These are phyloP conservation scores for Alloscopus bannaensis DNA, from an alignment of 2,888 invertebrate species.

Conservation along the genomic window DNA sequence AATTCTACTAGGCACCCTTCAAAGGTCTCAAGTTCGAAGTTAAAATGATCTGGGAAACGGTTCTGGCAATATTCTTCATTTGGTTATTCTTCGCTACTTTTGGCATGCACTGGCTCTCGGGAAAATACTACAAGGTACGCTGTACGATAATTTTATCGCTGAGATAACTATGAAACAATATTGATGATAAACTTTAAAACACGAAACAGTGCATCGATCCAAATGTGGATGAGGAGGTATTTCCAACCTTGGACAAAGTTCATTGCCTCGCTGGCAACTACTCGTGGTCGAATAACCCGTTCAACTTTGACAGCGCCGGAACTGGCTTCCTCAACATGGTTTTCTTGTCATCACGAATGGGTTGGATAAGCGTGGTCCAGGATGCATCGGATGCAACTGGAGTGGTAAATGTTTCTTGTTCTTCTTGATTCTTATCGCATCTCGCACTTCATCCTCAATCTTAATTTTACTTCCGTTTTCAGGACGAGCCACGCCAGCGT, in stretches of 20 bases:
- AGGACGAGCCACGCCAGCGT: constrained; percentile 29
- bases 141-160: not conserved
- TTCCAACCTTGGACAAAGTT: not conserved
- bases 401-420: constrained; percentile 13
- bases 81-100: constrained; percentile 53
- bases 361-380: constrained; percentile 51
- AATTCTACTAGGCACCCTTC: constrained; percentile 35
- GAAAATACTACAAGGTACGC: constrained; percentile 36
- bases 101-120: constrained; percentile 36
- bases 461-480: not conserved
- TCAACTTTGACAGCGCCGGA: constrained; percentile 47
- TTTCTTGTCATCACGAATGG: constrained; percentile 56
- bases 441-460: no score
- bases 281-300: constrained; percentile 31
- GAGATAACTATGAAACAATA: not conserved
- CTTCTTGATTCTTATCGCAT: not conserved
- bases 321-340: constrained; percentile 50
- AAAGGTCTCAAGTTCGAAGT: constrained; percentile 43
- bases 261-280: constrained; percentile 27
- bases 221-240: not conserved
- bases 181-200: not conserved
- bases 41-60: constrained; percentile 45
- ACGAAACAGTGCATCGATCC: constrained; percentile 23
- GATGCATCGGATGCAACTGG: constrained; percentile 44
- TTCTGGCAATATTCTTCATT: constrained; percentile 45